Conservation (phyloP, 2,888 invertebrate genomes). For the Aphidius colemani region DNA sequence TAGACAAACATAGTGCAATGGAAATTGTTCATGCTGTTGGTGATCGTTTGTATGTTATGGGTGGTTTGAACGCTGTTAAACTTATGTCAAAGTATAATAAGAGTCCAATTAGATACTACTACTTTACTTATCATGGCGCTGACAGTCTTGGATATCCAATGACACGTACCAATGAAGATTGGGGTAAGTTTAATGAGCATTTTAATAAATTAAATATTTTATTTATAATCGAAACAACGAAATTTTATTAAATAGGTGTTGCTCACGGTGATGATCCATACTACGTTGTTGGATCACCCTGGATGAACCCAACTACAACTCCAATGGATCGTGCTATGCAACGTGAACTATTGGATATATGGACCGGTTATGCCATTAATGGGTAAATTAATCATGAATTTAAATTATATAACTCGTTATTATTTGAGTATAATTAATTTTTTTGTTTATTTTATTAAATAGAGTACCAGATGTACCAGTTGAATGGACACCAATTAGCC, state of each 20-base stretch:
- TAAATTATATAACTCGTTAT: not conserved
- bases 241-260: constrained; percentile 61
- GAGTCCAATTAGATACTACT: constrained; percentile 69
- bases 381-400: constrained; percentile 60
- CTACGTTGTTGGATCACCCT: constrained; percentile 60
- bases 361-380: constrained; percentile 65
- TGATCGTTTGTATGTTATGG: constrained; percentile 69
- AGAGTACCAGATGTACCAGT: constrained; percentile 60
- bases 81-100: constrained; percentile 65
- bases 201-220: not conserved
- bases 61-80: constrained; percentile 67
- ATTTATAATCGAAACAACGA: no score
- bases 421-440: not conserved
- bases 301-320: constrained; percentile 52
- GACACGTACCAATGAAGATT: constrained; percentile 63
- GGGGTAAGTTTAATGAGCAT: constrained; percentile 60
- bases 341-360: constrained; percentile 63
- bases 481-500: constrained; percentile 63
- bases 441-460: constrained; percentile 31
- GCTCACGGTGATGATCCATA: constrained; percentile 69
- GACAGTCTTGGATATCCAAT: constrained; percentile 65
- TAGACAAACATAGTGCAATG: constrained; percentile 54
- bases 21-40: constrained; percentile 65
- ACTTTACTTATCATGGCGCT: constrained; percentile 68
- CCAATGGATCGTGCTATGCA: constrained; percentile 64